Evolutionary conservation across 2,888 invertebrate genomes (phyloP).

Genomic region (Lasioglossum vierecki): DNA sequence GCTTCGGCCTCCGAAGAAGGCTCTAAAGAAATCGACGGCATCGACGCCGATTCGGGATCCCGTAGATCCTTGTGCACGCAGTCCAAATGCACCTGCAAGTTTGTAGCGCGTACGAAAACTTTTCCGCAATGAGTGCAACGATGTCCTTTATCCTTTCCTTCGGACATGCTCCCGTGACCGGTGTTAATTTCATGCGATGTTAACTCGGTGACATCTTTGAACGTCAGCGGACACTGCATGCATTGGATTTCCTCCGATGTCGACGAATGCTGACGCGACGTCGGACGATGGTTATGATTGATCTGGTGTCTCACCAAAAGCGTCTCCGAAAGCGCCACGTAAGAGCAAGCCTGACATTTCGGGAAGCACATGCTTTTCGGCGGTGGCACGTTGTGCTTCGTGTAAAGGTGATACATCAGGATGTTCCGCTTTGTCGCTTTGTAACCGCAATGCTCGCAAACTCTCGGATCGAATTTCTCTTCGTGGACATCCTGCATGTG

Average conservation of each 20-base stretch:
- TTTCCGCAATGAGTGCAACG: slow-evolving; percentile 91
- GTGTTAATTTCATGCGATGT: slow-evolving; percentile 78
- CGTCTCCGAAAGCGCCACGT: slow-evolving; percentile 90
- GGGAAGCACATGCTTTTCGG: slow-evolving; percentile 90
- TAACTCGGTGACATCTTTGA: slow-evolving; percentile 75
- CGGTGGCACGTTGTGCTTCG: slow-evolving; percentile 91
- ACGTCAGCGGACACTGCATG: slow-evolving; percentile 74
- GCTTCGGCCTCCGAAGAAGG: slow-evolving; percentile 86
- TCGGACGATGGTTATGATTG: slow-evolving; percentile 85
- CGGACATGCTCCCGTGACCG: slow-evolving; percentile 73
- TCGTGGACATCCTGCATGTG: slow-evolving; percentile 93
- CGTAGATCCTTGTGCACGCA: slow-evolving; percentile 77
- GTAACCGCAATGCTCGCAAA: slow-evolving; percentile 94
- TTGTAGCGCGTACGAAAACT: slow-evolving; percentile 88
- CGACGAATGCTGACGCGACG: slow-evolving; percentile 63
- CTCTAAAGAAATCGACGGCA: slow-evolving; percentile 78
- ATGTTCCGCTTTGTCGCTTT: slow-evolving; percentile 90
- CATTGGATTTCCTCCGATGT: slow-evolving; percentile 75
- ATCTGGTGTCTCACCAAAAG: slow-evolving; percentile 90
- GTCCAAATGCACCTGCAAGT: slow-evolving; percentile 84
- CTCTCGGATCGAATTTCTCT: slow-evolving; percentile 90
- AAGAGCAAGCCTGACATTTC: slow-evolving; percentile 91
- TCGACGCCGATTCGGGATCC: slow-evolving; percentile 39
- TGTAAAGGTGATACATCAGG: slow-evolving; percentile 91
- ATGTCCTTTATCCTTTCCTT: slow-evolving; percentile 80